phyloP scores from a whole-genome alignment of 2,113 vertebrate genomes.

The Sciurus niger region DNA sequence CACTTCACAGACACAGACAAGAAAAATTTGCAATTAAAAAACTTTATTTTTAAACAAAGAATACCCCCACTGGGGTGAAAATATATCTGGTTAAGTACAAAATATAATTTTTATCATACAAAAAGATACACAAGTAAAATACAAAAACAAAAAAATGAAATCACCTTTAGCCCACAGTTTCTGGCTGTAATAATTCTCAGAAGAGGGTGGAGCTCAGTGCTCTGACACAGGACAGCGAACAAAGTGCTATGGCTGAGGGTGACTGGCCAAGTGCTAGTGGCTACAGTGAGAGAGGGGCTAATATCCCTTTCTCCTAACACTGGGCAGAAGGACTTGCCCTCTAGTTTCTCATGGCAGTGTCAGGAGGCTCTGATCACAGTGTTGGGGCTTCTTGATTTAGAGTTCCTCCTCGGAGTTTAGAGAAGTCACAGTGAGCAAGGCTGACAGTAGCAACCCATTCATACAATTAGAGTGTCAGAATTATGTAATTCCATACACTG shows the following conservation, averaged over 20 bases:
- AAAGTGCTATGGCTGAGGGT: constrained; percentile 74
- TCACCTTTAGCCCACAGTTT: constrained; percentile 62
- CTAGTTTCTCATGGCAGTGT: neutral
- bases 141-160: constrained; percentile 47
- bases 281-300: neutral
- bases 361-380: neutral
- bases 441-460: constrained; percentile 8
- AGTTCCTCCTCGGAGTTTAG: neutral
- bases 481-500: constrained; percentile 3
- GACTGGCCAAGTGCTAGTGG: neutral
- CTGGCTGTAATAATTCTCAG: constrained; percentile 10
- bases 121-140: constrained; percentile 81
- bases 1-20: neutral
- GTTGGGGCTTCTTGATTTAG: neutral
- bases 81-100: constrained; percentile 82
- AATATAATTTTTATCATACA: constrained; percentile 83
- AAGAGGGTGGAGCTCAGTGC: constrained; percentile 71
- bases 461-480: constrained; percentile 13
- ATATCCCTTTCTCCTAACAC: neutral
- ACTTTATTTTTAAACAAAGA: constrained; percentile 70
- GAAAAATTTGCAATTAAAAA: constrained; percentile 54
- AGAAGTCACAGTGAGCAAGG: constrained; percentile 47
- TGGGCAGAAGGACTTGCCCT: neutral
- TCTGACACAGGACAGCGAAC: constrained; percentile 68
- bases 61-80: constrained; percentile 66